These are phyloP conservation scores for Micromys minutus DNA, from an alignment of 2,113 vertebrate species.

Conservation along the genomic window DNA sequence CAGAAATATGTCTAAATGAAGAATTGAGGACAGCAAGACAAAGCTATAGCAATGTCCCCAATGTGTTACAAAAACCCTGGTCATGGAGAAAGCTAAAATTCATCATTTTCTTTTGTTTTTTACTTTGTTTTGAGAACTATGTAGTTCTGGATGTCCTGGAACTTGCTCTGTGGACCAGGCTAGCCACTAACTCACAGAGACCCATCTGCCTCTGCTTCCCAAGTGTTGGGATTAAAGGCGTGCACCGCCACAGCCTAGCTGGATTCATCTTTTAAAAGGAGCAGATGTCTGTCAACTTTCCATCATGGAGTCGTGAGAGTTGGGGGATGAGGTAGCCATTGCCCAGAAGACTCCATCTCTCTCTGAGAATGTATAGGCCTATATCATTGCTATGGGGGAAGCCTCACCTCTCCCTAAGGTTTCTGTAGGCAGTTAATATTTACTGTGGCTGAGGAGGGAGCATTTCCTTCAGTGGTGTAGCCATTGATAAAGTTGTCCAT, in stretches of 20 bases:
- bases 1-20: neutral
- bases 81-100: neutral
- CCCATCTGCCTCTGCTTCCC: too few relatives aligned
- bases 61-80: neutral
- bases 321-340: neutral
- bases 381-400: neutral
- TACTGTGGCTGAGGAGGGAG: too few relatives aligned
- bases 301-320: too few relatives aligned
- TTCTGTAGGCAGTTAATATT: neutral
- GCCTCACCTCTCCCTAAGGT: neutral
- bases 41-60: neutral
- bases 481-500: neutral
- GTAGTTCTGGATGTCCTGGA: too few relatives aligned
- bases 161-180: too few relatives aligned
- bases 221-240: too few relatives aligned
- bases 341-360: neutral
- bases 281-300: neutral
- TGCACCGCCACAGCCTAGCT: too few relatives aligned
- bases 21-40: neutral
- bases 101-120: too few relatives aligned
- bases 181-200: too few relatives aligned
- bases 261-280: neutral
- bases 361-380: neutral
- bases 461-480: neutral
- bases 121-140: too few relatives aligned